Evolutionary conservation across 2,113 vertebrate genomes (phyloP), one percentile per base, ranked within the genome.

Genomic region (Lepus timidus): DNA sequence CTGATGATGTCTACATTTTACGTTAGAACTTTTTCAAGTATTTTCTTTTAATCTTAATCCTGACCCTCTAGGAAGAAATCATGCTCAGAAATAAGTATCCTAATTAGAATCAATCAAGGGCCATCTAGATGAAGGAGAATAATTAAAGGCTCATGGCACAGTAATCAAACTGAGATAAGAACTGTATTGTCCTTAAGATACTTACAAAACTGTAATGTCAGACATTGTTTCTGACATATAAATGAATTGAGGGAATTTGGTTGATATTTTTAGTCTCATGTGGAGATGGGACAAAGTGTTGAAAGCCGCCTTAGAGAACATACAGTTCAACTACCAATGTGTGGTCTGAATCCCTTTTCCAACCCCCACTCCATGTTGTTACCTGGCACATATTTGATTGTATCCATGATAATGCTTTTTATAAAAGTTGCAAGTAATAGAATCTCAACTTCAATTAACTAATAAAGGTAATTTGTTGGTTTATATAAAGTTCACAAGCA

Each of bases 221-320:
- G 44, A 44, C 44, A 44, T 49, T 52, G 31, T 62, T 61, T 27
- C 65, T 14, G 9, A 5, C 14, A 83, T 51, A 25, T 2, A 23
- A 3, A 90, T 19, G 62, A 9, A 5, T 84, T 70, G 44, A 88
- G 16, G 6, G 23, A 27, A 93, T 27, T 44, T 61, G 9, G 49
- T 67, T 75, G 67, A 62, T 39, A 75, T 88, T 64, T 88, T 58
- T 78, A 91, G 33, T 70, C 25, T 70, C 20, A 2, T 6, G 17
- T 70, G 2, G 39, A 85, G 12, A 89, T 76, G 22, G 1, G 3
- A 11, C 80, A 85, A 20, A 89, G 44, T 16, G 4, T 25, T 87
- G 23, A 90, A 92, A 84, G 19, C 25, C n/a, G 85, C 76, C n/a
- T 81, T 79, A 83, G 84, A 92, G 79, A 92, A 0, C 2, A 88